Conservation (phyloP, 1,140 invertebrate genomes). For the Potamilus streckersoni region DNA sequence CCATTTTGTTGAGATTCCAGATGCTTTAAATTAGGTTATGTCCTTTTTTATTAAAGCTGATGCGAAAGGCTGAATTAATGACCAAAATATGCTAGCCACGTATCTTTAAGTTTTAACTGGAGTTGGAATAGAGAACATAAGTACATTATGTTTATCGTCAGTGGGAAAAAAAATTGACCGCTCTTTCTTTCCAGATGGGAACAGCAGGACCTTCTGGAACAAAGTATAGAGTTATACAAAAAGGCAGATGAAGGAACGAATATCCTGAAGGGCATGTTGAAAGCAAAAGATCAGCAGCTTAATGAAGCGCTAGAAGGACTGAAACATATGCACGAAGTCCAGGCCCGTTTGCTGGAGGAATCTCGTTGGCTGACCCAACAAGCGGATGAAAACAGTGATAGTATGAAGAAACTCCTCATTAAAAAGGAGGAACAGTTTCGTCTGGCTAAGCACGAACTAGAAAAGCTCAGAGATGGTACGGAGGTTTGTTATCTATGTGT, state of each 20-base stretch:
- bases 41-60: too few relatives aligned
- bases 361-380: constrained; percentile 24
- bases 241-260: constrained; percentile 27
- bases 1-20: too few relatives aligned
- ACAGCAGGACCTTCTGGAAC: constrained; percentile 28
- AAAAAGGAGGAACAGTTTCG: constrained; percentile 22
- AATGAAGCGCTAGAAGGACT: constrained; percentile 13
- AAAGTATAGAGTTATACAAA: constrained; percentile 33
- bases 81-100: too few relatives aligned
- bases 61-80: too few relatives aligned
- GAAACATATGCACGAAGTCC: constrained; percentile 9
- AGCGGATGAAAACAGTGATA: constrained; percentile 18
- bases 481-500: not conserved
- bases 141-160: too few relatives aligned
- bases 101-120: too few relatives aligned
- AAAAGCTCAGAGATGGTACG: constrained; percentile 14
- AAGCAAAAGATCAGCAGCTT: constrained; percentile 27
- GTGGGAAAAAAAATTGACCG: too few relatives aligned
- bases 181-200: constrained; percentile 11
- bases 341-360: constrained; percentile 19
- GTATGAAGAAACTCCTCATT: constrained; percentile 17
- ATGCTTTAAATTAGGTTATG: too few relatives aligned
- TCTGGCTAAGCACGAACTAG: constrained; percentile 20
- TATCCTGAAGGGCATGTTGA: constrained; percentile 16
- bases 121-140: too few relatives aligned